Conservation (phyloP, 2,888 invertebrate genomes). For the Altica lythri region DNA sequence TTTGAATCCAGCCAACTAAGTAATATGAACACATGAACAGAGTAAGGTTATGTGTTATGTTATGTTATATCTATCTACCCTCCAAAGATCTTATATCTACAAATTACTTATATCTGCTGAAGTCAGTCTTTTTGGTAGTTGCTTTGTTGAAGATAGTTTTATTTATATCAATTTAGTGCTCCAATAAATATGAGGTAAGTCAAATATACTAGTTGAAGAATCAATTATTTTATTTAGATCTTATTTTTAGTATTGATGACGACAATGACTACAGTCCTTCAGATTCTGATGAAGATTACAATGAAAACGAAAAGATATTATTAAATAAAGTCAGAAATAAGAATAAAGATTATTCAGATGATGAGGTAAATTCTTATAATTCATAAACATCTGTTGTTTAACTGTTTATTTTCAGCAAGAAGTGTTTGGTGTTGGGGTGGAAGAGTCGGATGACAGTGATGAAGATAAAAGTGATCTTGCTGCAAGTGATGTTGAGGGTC, state of each 20-base stretch:
- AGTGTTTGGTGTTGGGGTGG: slow-evolving; percentile 62
- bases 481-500: slow-evolving; percentile 79
- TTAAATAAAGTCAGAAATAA: slow-evolving; percentile 65
- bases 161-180: background rate
- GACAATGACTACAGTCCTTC: slow-evolving; percentile 48
- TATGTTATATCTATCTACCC: too few relatives aligned
- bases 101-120: too few relatives aligned
- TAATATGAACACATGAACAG: too few relatives aligned
- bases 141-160: background rate
- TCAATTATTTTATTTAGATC: background rate
- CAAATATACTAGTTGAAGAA: background rate
- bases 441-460: slow-evolving; percentile 58
- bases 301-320: slow-evolving; percentile 67
- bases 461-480: slow-evolving; percentile 61
- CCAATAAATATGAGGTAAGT: slow-evolving; percentile 1
- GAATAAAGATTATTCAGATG: slow-evolving; percentile 60
- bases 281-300: slow-evolving; percentile 77
- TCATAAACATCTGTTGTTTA: background rate
- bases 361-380: slow-evolving; percentile 43
- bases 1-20: too few relatives aligned
- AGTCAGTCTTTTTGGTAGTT: background rate
- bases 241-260: slow-evolving; percentile 14
- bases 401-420: slow-evolving; percentile 60
- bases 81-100: too few relatives aligned
- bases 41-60: too few relatives aligned